Evolutionary conservation across 2,113 vertebrate species (phyloP), one percentile per base, ranked within the genome.

Genomic region (Acrocephalus kingi): DNA sequence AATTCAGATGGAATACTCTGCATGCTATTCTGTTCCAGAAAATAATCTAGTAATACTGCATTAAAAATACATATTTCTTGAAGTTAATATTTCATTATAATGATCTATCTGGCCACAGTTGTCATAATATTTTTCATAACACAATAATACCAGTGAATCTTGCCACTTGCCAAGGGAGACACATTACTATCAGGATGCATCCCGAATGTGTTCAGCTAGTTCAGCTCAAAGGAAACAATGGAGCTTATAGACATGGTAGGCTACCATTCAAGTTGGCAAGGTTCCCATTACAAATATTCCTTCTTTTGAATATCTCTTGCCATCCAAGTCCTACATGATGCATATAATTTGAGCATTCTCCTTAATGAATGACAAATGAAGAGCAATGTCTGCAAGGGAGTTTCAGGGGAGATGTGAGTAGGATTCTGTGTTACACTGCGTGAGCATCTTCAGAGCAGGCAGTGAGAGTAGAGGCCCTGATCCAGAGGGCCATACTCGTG

Each of bases 251-350:
- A 89, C 58, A 76, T 87, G 85, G 86, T 83, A 83, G 81, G 90
- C 59, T 93, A 94, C 87, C 71, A 71, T 93, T 93, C 84, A 59
- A 89, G 39, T 25, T 94, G 95, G 80, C 87, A 87, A 67, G 17
- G n/a, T 83, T 97, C 94, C 89, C 71, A 2, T 49, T 52, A 67
- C 55, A 78, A 82, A 75, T 71, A 91, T 80, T 89, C 72, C 10
- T 49, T 66, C 58, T 80, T 94, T 85, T 94, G 58, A 95, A 85
- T 79, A 78, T 71, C 75, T 79, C 49, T 76, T 63, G 48, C 88
- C 76, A 84, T 89, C 86, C 69, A 84, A 72, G 61, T 55, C 72
- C 79, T 91, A 87, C 45, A 12, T 33, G 54, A 87, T 79, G 88
- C 76, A 73, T 92, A 62, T 93, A 87, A 91, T 94, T 78, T 84